Conservation (phyloP, 64 coral and sea anemone genomes). For the Acropora tenuis region DNA sequence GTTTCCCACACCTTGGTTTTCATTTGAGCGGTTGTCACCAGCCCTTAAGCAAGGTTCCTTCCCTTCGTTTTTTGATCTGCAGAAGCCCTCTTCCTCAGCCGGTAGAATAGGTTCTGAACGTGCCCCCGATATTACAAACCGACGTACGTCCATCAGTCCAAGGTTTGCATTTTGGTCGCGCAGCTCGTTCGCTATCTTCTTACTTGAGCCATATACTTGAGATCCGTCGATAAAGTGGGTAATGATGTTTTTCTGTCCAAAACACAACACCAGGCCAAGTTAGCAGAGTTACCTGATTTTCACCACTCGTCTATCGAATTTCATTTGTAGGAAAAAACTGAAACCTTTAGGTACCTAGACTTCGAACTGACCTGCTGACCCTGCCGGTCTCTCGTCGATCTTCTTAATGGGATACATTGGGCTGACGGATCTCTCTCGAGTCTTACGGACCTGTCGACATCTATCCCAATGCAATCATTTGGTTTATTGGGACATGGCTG, state of each 20-base stretch:
- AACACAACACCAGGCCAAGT: neutral
- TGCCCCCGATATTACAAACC: neutral
- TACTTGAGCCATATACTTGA: constrained; percentile 9
- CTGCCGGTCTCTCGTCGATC: neutral
- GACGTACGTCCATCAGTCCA: neutral
- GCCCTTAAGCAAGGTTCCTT: constrained; percentile 4
- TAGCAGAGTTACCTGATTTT: too few species aligned
- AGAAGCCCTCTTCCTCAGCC: neutral
- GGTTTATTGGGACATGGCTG: neutral
- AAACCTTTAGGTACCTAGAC: too few species aligned
- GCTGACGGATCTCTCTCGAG: neutral
- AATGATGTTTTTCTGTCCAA: neutral
- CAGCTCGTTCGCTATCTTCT: neutral
- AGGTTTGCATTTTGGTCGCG: neutral
- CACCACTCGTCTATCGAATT: too few species aligned
- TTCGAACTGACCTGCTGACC: constrained; percentile 10
- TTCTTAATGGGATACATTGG: neutral
- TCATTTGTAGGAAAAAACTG: too few species aligned
- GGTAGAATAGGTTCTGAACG: neutral
- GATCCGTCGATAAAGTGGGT: constrained; percentile 8
- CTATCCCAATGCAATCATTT: neutral
- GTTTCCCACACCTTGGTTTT: constrained; percentile 17
- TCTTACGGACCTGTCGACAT: neutral
- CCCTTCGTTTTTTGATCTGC: neutral
- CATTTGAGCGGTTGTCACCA: constrained; percentile 7